Evolutionary conservation across 2,797 vertebrate genomes (phyloP), one percentile per base, ranked within the genome.

Genomic region (Falco naumanni): DNA sequence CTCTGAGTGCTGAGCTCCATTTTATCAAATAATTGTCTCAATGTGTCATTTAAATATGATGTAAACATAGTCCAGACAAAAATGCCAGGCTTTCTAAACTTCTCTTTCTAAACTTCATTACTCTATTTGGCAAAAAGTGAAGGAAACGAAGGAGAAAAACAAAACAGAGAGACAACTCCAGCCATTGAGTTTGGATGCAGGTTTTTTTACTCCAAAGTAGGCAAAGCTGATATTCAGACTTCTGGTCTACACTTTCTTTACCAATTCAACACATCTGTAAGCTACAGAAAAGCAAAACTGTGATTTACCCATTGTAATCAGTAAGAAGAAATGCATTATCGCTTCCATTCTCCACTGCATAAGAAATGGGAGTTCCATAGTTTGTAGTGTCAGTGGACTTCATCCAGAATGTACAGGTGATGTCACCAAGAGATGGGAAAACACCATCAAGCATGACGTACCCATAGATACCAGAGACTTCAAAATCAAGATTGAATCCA

Each of bases 351-450:
- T 99, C 99, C 74, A 99, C 98, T 2, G 99, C 99, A 13, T 99
- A 99, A 21, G 99, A 99, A 92, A 99, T 97, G 0, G 99, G 99
- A 10, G 99, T 99, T 87, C 99, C 99, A 14, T 99, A 99, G 89
- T 99, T 99, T 43, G 97, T 98, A 16, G 97, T 97, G 93, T 99
- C 99, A 13, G 98, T 98, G 9, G 99, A 99, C 95, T 96, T 99
- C 99, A 99, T 99, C 99, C 99, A 99, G 97, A 99, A 99, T 1
- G 99, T 95, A 90, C 99, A 99, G 29, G 99, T 99, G 93, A 99
- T 98, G 84, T 99, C 99, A 53, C 96, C 98, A 88, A 99, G 98
- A 5, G 98, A 94, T 0, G 99, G 99, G 96, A 99, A 98, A 69
- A 98, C 76, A 13, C 98, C 98, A 33, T 99, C 99, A 97, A 99